phyloP scores from a whole-genome alignment of 2,888 invertebrate species.

The Erannis defoliaria region DNA sequence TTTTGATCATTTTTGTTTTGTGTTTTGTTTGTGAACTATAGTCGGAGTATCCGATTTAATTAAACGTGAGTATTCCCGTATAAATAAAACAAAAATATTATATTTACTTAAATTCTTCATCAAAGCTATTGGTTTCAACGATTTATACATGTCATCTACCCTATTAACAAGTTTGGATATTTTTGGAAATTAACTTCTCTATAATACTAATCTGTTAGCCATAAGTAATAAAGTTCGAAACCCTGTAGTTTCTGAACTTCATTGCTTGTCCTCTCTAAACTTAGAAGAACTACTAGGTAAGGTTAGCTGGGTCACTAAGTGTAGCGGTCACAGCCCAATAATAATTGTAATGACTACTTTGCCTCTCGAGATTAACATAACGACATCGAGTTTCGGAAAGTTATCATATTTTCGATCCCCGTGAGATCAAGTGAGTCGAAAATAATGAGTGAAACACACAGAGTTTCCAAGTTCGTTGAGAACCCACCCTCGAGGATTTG shows the following conservation, averaged over 20 bases:
- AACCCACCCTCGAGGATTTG: conserved; percentile 49
- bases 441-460: conserved; percentile 65
- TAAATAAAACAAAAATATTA: too few relatives aligned
- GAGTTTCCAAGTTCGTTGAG: conserved; percentile 58
- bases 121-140: too few relatives aligned
- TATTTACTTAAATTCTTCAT: too few relatives aligned
- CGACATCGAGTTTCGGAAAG: conserved; percentile 68
- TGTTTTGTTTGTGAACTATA: too few relatives aligned
- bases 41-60: too few relatives aligned
- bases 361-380: conserved; percentile 66
- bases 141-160: too few relatives aligned
- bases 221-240: conserved; percentile 16
- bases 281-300: conserved; percentile 6
- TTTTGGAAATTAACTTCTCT: conserved; percentile 15
- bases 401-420: conserved; percentile 61
- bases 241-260: conserved; percentile 19
- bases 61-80: too few relatives aligned
- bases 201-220: conserved; percentile 4
- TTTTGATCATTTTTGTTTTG: too few relatives aligned
- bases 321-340: conserved; percentile 44
- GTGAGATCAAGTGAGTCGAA: conserved; percentile 54
- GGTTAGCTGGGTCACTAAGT: conserved; percentile 18
- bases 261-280: conserved; percentile 24
- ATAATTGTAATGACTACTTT: conserved; percentile 60
- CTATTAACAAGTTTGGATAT: neutral